A percentile compares a stretch with the other conserved stretches of the same genome.
phyloP scores from a whole-genome alignment of 2,888 invertebrate species.

The Troides oblongomaculatus region DNA sequence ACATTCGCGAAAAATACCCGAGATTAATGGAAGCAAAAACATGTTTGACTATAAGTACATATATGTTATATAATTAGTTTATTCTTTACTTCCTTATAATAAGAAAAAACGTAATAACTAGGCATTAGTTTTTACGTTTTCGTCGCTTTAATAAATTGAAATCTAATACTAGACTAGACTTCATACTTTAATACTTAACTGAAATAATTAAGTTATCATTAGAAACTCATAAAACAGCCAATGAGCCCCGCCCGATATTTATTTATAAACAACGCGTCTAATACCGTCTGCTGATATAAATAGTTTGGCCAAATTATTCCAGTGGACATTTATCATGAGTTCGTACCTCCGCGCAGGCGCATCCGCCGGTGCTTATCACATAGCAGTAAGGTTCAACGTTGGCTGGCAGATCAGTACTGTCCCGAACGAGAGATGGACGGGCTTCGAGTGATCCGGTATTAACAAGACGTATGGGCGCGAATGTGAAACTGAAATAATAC shows the following conservation, averaged over 20 bases:
- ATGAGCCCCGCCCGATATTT: conserved; percentile 3
- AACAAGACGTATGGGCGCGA: conserved; percentile 50
- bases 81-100: too few relatives aligned
- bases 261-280: conserved; percentile 22
- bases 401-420: not conserved
- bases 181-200: too few relatives aligned
- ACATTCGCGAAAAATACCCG: too few relatives aligned
- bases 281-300: conserved; percentile 21
- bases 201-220: too few relatives aligned
- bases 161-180: too few relatives aligned
- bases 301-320: conserved; percentile 21
- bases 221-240: too few relatives aligned
- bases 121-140: too few relatives aligned
- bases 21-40: too few relatives aligned
- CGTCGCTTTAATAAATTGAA: too few relatives aligned
- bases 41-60: too few relatives aligned
- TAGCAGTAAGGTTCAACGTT: conserved; percentile 8
- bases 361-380: conserved; percentile 16
- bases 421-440: conserved; percentile 41
- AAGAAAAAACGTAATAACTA: too few relatives aligned
- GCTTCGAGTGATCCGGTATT: conserved; percentile 44
- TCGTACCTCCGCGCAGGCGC: conserved; percentile 4
- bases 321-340: conserved; percentile 23
- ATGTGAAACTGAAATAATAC: conserved; percentile 38
- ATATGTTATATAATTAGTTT: too few relatives aligned